Evolutionary conservation across 2,113 vertebrate genomes (phyloP).

Genomic region (Chascanopsetta lugubris): DNA sequence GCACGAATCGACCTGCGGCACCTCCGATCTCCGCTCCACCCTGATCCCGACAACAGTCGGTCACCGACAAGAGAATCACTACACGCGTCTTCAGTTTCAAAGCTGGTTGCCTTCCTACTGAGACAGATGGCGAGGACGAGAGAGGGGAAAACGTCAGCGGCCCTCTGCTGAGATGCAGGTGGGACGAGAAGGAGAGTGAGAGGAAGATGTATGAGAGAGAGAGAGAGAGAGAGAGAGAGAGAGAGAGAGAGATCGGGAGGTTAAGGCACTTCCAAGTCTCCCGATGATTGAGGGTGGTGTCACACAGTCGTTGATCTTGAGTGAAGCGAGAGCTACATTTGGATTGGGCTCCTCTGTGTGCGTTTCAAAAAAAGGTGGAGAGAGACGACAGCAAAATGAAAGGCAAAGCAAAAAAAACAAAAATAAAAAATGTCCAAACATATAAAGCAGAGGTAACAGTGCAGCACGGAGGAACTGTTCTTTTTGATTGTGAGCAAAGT

Average conservation of each 20-base stretch:
- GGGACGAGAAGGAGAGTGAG: not conserved
- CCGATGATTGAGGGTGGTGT: constrained; percentile 57
- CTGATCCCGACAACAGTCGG: constrained; percentile 46
- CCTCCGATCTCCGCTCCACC: constrained; percentile 8
- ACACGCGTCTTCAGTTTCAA: constrained; percentile 60
- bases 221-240: not conserved
- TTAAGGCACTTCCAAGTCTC: constrained; percentile 92
- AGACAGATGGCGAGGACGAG: constrained; percentile 13
- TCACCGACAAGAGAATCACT: constrained; percentile 52
- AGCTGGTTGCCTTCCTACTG: constrained; percentile 43
- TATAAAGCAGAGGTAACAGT: constrained; percentile 71
- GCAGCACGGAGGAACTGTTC: constrained; percentile 41
- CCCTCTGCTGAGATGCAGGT: constrained; percentile 13
- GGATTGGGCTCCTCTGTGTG: constrained; percentile 47
- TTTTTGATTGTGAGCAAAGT: constrained; percentile 35
- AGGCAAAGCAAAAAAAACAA: constrained; percentile 29
- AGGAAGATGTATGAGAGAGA: not conserved
- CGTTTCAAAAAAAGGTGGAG: constrained; percentile 53
- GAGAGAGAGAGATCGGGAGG: constrained; percentile 57
- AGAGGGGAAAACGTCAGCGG: not conserved
- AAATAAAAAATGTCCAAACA: constrained; percentile 54
- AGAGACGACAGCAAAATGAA: constrained; percentile 48
- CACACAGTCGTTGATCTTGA: constrained; percentile 57
- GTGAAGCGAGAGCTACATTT: constrained; percentile 62
- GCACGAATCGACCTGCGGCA: constrained; percentile 19